phyloP scores from a whole-genome alignment of 2,888 invertebrate genomes.

The Eupithecia exiguata region DNA sequence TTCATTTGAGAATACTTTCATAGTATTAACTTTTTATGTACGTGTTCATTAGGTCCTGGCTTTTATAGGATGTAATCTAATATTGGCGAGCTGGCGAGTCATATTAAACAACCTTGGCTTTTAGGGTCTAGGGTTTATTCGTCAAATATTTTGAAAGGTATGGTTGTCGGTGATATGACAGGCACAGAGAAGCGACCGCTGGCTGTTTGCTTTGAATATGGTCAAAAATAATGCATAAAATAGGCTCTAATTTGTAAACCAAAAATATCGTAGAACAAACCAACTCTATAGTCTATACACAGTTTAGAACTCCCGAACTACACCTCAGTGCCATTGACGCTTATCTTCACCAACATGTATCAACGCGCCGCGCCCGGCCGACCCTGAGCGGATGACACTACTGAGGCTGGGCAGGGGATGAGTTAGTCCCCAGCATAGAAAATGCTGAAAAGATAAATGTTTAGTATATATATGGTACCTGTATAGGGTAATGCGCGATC shows the following conservation, averaged over 20 bases:
- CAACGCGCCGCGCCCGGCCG: too few species aligned
- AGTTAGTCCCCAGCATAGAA: not conserved
- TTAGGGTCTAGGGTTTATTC: not conserved
- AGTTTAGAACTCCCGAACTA: too few species aligned
- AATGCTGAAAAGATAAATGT: not conserved
- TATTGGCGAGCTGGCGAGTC: too few species aligned
- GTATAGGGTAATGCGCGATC: slow-evolving; percentile 80
- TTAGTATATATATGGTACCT: slow-evolving; percentile 73
- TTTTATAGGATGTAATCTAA: too few species aligned
- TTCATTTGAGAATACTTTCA: not conserved
- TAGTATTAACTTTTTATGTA: not conserved
- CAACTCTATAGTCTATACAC: too few species aligned
- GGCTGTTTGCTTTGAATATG: not conserved
- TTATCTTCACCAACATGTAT: not conserved
- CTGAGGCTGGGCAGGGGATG: not conserved
- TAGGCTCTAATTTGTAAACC: too few species aligned
- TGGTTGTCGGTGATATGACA: not conserved
- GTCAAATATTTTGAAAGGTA: not conserved
- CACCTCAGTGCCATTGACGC: not conserved
- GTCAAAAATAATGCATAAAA: too few species aligned
- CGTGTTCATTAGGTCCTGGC: too few species aligned
- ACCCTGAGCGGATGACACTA: not conserved
- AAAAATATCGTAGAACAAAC: too few species aligned
- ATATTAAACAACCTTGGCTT: too few species aligned
- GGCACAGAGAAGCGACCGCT: not conserved